Percentiles rank a stretch among this genome's conserved stretches.
These are phyloP conservation scores for Siniperca chuatsi DNA, from an alignment of 2,113 vertebrate genomes.

Conservation along the genomic window DNA sequence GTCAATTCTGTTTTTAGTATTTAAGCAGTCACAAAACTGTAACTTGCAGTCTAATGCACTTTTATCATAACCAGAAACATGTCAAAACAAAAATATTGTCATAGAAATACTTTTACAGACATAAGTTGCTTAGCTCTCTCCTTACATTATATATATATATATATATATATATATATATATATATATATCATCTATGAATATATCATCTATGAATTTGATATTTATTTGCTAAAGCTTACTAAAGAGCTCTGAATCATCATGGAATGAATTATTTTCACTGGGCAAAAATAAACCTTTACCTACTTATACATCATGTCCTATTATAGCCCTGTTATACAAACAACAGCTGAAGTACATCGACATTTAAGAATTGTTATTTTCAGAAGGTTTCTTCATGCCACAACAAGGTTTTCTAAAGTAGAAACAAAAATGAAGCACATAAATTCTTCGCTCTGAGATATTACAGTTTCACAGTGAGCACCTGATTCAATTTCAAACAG, in stretches of 20 bases:
- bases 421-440: background rate
- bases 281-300: too few relatives aligned
- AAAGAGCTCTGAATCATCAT: background rate
- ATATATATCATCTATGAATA: too few relatives aligned
- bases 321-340: background rate
- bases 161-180: too few relatives aligned
- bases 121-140: background rate
- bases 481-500: slow-evolving; percentile 33
- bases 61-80: background rate
- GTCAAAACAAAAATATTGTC: background rate
- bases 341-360: background rate
- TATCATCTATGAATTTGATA: too few relatives aligned
- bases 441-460: background rate
- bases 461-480: slow-evolving; percentile 10
- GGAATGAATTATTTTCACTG: background rate
- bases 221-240: background rate
- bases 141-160: too few relatives aligned
- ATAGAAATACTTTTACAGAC: too few relatives aligned
- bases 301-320: background rate
- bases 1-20: background rate
- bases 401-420: background rate
- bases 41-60: background rate
- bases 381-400: background rate
- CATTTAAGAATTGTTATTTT: background rate
- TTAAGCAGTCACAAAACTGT: background rate